Evolutionary conservation across 2,797 vertebrate species (phyloP).

Genomic region (Pipistrellus kuhlii): DNA sequence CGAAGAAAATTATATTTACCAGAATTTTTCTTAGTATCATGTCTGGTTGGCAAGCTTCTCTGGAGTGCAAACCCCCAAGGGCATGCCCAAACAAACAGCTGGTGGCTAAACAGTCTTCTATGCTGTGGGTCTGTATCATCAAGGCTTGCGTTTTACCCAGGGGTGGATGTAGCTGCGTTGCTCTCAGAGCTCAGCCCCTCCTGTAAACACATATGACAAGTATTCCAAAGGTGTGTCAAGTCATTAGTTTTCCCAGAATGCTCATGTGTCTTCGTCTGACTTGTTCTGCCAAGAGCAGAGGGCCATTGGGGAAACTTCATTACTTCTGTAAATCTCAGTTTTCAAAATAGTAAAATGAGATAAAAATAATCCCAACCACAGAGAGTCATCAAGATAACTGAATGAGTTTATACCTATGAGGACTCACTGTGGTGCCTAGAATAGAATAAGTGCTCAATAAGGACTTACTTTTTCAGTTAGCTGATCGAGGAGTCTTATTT

Average conservation of each 20-base stretch:
- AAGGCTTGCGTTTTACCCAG: background rate
- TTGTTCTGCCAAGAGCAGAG: background rate
- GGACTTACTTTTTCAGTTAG: background rate
- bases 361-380: background rate
- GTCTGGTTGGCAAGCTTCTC: background rate
- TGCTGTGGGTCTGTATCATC: background rate
- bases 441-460: background rate
- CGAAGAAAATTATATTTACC: constrained; percentile 3
- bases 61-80: background rate
- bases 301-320: background rate
- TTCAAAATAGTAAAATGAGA: background rate
- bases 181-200: background rate
- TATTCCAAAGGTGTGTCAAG: background rate
- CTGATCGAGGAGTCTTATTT: background rate
- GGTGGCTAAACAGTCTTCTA: background rate
- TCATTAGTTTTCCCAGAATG: background rate
- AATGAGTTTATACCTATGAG: background rate
- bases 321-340: background rate
- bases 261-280: background rate
- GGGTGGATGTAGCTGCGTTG: background rate
- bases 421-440: background rate
- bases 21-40: background rate
- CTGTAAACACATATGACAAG: background rate
- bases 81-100: background rate
- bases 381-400: background rate